A percentile compares a stretch with the other conserved stretches of the same genome.
phyloP scores from a whole-genome alignment of 2,113 vertebrate species.

The Uria lomvia region DNA sequence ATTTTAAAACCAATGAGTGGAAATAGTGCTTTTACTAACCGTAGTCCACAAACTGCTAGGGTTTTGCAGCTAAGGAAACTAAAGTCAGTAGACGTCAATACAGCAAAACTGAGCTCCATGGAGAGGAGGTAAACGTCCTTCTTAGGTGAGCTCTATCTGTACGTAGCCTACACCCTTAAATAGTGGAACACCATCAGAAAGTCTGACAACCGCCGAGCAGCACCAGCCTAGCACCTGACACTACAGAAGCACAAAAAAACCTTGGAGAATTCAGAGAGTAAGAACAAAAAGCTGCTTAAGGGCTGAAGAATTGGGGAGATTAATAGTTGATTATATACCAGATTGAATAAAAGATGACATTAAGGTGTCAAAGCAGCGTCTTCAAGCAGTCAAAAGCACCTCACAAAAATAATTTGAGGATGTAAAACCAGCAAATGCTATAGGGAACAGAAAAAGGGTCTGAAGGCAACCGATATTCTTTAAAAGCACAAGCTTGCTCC shows the following conservation, averaged over 20 bases:
- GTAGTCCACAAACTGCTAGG: not conserved
- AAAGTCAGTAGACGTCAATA: not conserved
- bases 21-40: not conserved
- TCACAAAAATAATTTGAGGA: not conserved
- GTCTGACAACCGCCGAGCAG: not conserved
- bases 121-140: not conserved
- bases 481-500: not conserved
- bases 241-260: not conserved
- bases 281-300: not conserved
- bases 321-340: not conserved
- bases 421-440: not conserved
- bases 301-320: not conserved
- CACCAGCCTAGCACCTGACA: not conserved
- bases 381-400: not conserved
- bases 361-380: not conserved
- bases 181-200: not conserved
- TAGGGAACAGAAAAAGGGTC: not conserved
- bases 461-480: not conserved
- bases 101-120: not conserved
- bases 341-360: not conserved
- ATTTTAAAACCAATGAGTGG: not conserved
- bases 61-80: not conserved
- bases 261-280: not conserved
- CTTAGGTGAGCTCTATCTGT: not conserved
- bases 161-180: not conserved